These are phyloP conservation scores for Synanthedon tipuliformis DNA, from an alignment of 2,888 invertebrate species.

Conservation along the genomic window DNA sequence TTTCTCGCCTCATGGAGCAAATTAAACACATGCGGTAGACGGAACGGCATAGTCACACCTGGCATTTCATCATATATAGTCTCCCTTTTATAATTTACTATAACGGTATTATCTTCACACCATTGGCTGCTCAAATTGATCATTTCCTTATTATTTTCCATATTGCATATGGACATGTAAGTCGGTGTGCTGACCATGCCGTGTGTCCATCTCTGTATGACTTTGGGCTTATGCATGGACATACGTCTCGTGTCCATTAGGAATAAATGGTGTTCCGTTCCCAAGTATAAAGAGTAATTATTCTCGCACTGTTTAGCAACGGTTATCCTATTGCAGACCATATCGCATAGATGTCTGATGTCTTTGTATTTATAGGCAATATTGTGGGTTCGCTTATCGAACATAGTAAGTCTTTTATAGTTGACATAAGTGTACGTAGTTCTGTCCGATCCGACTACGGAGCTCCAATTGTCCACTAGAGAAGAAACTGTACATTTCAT, in stretches of 20 bases:
- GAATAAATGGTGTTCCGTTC: slow-evolving; percentile 47
- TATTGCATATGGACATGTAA: slow-evolving; percentile 39
- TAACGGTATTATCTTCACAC: slow-evolving; percentile 50
- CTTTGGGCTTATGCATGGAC: slow-evolving; percentile 17
- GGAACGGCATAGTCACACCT: slow-evolving; percentile 40
- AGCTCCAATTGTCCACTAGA: slow-evolving; percentile 48
- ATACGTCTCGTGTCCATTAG: slow-evolving; percentile 41
- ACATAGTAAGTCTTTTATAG: slow-evolving; percentile 33
- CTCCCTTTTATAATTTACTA: slow-evolving; percentile 26
- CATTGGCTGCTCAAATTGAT: slow-evolving; percentile 51
- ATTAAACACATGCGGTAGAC: slow-evolving; percentile 40
- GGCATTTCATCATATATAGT: slow-evolving; percentile 22
- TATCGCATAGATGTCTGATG: slow-evolving; percentile 30
- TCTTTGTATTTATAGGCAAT: slow-evolving; percentile 29
- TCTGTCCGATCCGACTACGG: slow-evolving; percentile 40
- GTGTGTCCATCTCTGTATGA: slow-evolving; percentile 69
- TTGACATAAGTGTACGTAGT: slow-evolving; percentile 38
- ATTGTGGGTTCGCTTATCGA: slow-evolving; percentile 48
- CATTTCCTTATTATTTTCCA: slow-evolving; percentile 43
- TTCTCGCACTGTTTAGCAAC: slow-evolving; percentile 33
- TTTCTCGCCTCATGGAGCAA: slow-evolving; percentile 34
- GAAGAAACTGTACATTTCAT: slow-evolving; percentile 24
- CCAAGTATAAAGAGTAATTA: slow-evolving; percentile 36
- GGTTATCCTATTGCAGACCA: slow-evolving; percentile 41
- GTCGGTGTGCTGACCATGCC: slow-evolving; percentile 64